Percentiles rank a stretch among this genome's conserved stretches.
Evolutionary conservation across 1,140 invertebrate genomes (phyloP).

Genomic region (Hylaeus volcanicus): DNA sequence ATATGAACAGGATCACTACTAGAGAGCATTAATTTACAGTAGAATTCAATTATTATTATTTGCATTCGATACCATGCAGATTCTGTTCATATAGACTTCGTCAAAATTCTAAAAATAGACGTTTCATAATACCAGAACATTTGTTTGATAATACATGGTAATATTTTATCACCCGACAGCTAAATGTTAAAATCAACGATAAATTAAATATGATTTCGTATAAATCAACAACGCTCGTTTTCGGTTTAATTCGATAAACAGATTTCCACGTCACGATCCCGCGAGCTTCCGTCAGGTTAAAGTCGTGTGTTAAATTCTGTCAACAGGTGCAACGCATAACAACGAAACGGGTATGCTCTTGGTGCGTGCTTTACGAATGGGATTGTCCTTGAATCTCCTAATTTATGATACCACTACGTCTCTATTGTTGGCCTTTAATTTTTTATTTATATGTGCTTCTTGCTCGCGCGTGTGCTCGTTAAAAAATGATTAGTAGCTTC

Average conservation of each 20-base stretch:
- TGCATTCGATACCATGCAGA: too few relatives aligned
- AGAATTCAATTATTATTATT: too few relatives aligned
- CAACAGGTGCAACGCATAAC: constrained; percentile 61
- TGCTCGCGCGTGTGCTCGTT: constrained; percentile 65
- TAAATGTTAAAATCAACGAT: too few relatives aligned
- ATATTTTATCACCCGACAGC: too few relatives aligned
- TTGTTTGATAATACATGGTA: too few relatives aligned
- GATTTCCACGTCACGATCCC: constrained; percentile 25
- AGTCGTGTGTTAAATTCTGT: constrained; percentile 48
- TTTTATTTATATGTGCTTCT: constrained; percentile 51
- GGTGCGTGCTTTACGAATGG: constrained; percentile 54
- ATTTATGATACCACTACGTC: constrained; percentile 50
- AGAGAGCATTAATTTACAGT: too few relatives aligned
- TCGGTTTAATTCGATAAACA: neutral
- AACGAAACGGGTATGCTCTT: constrained; percentile 56
- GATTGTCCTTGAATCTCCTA: constrained; percentile 25
- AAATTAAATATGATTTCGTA: too few relatives aligned
- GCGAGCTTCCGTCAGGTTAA: constrained; percentile 26
- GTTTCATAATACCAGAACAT: too few relatives aligned
- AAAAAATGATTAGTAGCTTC: constrained; percentile 66
- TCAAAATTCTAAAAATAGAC: too few relatives aligned
- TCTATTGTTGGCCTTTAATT: constrained; percentile 37
- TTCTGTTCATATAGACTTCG: too few relatives aligned
- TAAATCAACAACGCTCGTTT: too few relatives aligned
- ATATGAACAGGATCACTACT: too few relatives aligned